These are phyloP conservation scores for Xyrichtys novacula DNA, from an alignment of 2,797 vertebrate species.

Conservation along the genomic window DNA sequence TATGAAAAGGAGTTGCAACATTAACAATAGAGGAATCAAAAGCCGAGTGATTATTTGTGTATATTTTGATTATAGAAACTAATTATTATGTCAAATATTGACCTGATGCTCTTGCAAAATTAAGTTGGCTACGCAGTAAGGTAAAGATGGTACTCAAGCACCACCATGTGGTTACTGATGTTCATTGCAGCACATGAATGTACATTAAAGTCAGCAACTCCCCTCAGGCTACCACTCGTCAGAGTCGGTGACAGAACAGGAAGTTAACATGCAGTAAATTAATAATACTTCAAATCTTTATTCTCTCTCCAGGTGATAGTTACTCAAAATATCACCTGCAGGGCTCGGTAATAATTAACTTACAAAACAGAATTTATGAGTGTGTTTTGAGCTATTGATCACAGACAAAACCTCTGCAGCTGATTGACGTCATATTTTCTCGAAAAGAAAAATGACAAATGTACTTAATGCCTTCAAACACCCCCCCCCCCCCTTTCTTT, in stretches of 20 bases:
- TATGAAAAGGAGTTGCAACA: neutral
- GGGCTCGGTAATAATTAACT: neutral
- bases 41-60: neutral
- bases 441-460: neutral
- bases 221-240: neutral
- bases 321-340: neutral
- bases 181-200: neutral
- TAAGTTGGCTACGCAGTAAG: neutral
- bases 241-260: neutral
- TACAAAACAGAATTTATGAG: too few species aligned
- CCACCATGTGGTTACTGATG: conserved; percentile 51
- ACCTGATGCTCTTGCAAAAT: too few species aligned
- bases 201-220: neutral
- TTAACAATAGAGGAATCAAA: neutral
- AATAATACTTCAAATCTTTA: neutral
- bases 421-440: too few species aligned
- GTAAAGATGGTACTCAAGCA: conserved; percentile 25
- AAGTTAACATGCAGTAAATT: neutral
- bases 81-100: neutral
- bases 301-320: neutral
- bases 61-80: conserved; percentile 5
- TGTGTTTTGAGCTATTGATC: too few species aligned
- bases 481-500: neutral
- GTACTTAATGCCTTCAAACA: too few species aligned
- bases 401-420: neutral